Evolutionary conservation across 2,797 vertebrate species (phyloP).

Genomic region (Buceros bicornis): DNA sequence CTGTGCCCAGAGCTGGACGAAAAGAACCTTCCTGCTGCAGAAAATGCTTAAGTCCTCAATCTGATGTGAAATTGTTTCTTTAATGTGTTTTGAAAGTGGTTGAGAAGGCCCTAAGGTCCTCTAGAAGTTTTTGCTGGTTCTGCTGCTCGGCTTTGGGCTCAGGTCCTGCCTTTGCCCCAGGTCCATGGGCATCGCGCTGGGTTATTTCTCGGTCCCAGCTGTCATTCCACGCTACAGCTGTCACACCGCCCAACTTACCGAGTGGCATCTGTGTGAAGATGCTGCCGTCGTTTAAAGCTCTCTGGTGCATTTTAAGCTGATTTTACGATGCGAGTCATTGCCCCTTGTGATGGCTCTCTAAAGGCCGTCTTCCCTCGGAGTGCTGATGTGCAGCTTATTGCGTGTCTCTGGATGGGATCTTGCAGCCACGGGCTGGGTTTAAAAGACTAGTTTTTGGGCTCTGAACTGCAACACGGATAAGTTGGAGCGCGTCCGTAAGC

Average conservation of each 20-base stretch:
- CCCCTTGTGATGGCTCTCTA: background rate
- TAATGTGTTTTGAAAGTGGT: background rate
- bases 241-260: constrained; percentile 8
- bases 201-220: constrained; percentile 36
- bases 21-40: background rate
- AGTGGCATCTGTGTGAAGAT: constrained; percentile 39
- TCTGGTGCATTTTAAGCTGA: constrained; percentile 15
- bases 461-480: background rate
- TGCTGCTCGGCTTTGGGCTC: background rate
- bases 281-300: constrained; percentile 17
- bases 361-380: constrained; percentile 2
- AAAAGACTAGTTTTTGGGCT: background rate
- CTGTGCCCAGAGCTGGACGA: background rate
- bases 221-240: constrained; percentile 29
- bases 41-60: background rate
- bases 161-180: background rate
- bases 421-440: background rate
- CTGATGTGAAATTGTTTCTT: background rate
- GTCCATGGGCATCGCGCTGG: background rate
- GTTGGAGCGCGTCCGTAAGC: fast-evolving
- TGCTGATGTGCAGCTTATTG: constrained; percentile 31
- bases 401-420: background rate
- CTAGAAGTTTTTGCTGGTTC: constrained; percentile 1
- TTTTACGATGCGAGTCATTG: constrained; percentile 50
- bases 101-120: background rate